Conservation (phyloP, 53 echinoderm and acorn worm species). For the Echinometra lucunter region DNA sequence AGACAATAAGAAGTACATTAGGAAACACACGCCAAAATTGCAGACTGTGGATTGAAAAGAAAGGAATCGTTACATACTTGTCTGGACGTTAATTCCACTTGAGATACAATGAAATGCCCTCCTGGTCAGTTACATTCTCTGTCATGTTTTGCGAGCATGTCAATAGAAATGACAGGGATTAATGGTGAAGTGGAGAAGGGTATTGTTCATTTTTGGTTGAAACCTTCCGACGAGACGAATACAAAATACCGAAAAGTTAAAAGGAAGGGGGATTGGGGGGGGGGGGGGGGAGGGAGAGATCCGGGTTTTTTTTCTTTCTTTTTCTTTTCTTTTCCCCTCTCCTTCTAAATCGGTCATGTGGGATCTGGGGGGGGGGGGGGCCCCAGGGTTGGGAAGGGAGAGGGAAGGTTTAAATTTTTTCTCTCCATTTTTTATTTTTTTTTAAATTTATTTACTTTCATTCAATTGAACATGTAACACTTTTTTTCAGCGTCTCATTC, state of each 20-base stretch:
- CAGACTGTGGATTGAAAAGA: not conserved
- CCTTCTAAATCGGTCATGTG: too few relatives aligned
- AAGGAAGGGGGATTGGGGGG: too few relatives aligned
- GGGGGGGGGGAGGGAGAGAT: too few relatives aligned
- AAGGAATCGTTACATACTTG: slow-evolving; percentile 29
- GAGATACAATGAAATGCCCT: not conserved
- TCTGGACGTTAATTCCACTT: slow-evolving; percentile 6
- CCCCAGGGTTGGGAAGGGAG: too few relatives aligned
- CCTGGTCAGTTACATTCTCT: not conserved
- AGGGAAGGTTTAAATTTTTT: too few relatives aligned
- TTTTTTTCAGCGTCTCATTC: too few relatives aligned
- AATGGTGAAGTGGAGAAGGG: not conserved
- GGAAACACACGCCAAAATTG: slow-evolving; percentile 34
- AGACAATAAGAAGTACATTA: slow-evolving; percentile 43
- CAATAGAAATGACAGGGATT: not conserved
- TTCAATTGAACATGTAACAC: too few relatives aligned
- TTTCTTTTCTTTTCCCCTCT: too few relatives aligned
- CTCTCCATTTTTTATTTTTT: too few relatives aligned
- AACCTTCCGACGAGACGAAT: not conserved
- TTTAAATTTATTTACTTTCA: too few relatives aligned
- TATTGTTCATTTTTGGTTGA: slow-evolving; percentile 26
- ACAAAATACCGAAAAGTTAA: not conserved
- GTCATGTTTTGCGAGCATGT: not conserved
- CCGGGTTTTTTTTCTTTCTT: too few relatives aligned
- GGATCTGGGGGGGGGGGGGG: too few relatives aligned